phyloP scores from a whole-genome alignment of 2,888 invertebrate species.

The Drosophila nr. perissopoda region DNA sequence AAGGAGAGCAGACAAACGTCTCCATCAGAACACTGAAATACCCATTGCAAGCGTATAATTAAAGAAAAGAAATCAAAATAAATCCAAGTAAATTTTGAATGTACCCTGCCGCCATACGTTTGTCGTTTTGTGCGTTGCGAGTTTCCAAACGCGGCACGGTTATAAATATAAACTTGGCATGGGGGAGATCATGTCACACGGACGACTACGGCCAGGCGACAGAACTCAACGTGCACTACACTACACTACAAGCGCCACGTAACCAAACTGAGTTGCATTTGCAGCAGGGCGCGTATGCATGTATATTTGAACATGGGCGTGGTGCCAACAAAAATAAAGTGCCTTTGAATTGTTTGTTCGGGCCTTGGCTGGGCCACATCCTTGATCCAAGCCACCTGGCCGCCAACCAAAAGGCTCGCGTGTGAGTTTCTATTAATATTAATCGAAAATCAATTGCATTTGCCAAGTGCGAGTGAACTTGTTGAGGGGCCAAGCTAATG shows the following conservation, averaged over 20 bases:
- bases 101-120: conserved; percentile 26
- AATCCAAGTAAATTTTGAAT: conserved; percentile 52
- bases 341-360: conserved; percentile 5
- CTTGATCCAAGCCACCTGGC: conserved; percentile 54
- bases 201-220: conserved; percentile 24
- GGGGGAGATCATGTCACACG: conserved; percentile 74
- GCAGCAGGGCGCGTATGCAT: conserved; percentile 15
- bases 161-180: conserved; percentile 77
- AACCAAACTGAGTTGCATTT: conserved; percentile 1
- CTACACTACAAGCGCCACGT: background rate
- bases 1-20: background rate
- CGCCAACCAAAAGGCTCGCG: conserved; percentile 57
- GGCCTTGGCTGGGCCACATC: conserved; percentile 22
- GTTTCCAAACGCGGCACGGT: conserved; percentile 59
- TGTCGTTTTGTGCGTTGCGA: conserved; percentile 36
- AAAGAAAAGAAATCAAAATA: conserved; percentile 24
- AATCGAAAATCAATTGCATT: conserved; percentile 70
- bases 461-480: background rate
- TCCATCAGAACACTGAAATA: background rate
- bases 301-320: conserved; percentile 13
- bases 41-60: background rate
- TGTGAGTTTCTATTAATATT: conserved; percentile 68
- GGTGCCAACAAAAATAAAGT: conserved; percentile 27
- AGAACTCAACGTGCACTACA: conserved; percentile 7
- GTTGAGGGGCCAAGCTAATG: background rate